Percentiles rank a stretch among this genome's conserved stretches.
phyloP scores from a whole-genome alignment of 2,888 invertebrate species.

The Gymnocheta viridis region DNA sequence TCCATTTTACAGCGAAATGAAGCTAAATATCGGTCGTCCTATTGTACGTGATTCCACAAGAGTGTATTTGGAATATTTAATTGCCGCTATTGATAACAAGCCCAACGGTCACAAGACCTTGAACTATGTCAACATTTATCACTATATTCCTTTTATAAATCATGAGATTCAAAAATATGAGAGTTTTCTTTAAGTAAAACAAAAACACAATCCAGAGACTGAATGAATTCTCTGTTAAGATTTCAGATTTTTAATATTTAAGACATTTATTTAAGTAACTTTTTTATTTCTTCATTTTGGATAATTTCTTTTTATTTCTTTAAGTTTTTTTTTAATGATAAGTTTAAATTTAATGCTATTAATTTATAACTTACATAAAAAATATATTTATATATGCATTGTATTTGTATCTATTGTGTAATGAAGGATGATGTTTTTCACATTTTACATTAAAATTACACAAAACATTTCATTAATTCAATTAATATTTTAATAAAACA shows the following conservation, averaged over 20 bases:
- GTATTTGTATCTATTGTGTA: slow-evolving; percentile 27
- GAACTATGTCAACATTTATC: slow-evolving; percentile 48
- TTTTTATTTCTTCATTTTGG: slow-evolving; percentile 63
- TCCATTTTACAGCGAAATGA: slow-evolving; percentile 14
- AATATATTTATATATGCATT: slow-evolving; percentile 52
- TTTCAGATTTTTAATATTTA: slow-evolving; percentile 61
- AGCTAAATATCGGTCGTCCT: slow-evolving; percentile 57
- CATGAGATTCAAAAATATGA: slow-evolving; percentile 32
- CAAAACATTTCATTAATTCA: slow-evolving; percentile 24
- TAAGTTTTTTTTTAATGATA: slow-evolving; percentile 56
- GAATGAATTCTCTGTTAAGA: slow-evolving; percentile 27
- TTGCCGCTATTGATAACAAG: slow-evolving; percentile 41
- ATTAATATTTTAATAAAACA: slow-evolving; percentile 49
- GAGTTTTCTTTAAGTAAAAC: slow-evolving; percentile 20
- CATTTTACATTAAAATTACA: slow-evolving; percentile 42
- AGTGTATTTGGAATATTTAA: slow-evolving; percentile 55
- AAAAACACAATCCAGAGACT: background rate
- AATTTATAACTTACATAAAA: slow-evolving; percentile 67
- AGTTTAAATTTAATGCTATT: slow-evolving; percentile 66
- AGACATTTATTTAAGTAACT: slow-evolving; percentile 73
- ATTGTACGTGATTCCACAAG: slow-evolving; percentile 26
- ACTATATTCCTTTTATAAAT: slow-evolving; percentile 48
- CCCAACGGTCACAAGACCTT: slow-evolving; percentile 4
- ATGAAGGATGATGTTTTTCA: slow-evolving; percentile 5
- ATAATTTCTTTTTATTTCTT: slow-evolving; percentile 48